Percentiles rank a stretch among this genome's conserved stretches.
phyloP scores from a whole-genome alignment of 2,888 invertebrate species.

The Macrosoma leucophasiata region DNA sequence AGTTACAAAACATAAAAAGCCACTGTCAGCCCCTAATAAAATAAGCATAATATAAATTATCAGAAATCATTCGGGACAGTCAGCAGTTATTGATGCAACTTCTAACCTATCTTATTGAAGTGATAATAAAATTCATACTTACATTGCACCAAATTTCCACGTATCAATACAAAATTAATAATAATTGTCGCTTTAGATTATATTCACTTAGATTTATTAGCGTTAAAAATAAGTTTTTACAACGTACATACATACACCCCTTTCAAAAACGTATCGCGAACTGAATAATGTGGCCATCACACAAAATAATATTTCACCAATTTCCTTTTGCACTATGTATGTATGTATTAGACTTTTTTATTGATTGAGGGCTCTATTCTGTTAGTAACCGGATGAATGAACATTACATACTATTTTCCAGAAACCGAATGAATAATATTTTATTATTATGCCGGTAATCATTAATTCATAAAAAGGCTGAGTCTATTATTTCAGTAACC shows the following conservation, averaged over 20 bases:
- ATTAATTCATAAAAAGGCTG: too few relatives aligned
- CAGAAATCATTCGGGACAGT: conserved; percentile 53
- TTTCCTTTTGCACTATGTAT: too few relatives aligned
- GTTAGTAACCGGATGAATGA: too few relatives aligned
- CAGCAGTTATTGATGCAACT: conserved; percentile 62
- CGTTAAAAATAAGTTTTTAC: conserved; percentile 8
- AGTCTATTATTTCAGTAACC: too few relatives aligned
- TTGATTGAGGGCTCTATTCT: too few relatives aligned
- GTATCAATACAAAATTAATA: conserved; percentile 8
- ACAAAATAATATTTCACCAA: too few relatives aligned
- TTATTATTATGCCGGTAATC: too few relatives aligned
- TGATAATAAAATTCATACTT: conserved; percentile 41
- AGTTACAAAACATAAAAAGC: conserved; percentile 54
- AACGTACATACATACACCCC: conserved; percentile 16
- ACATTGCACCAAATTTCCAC: conserved; percentile 39
- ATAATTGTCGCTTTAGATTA: conserved; percentile 7
- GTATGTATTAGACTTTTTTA: too few relatives aligned
- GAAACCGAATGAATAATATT: too few relatives aligned
- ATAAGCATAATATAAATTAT: conserved; percentile 52
- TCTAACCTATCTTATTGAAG: conserved; percentile 61
- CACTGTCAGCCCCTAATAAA: conserved; percentile 62
- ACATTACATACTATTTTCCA: too few relatives aligned
- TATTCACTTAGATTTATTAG: conserved; percentile 6
- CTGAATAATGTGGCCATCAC: too few relatives aligned
- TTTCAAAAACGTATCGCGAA: conserved; percentile 17